Base-by-base conservation (phyloP, 2,888 invertebrate species). In the Conomelus anceps region DNA sequence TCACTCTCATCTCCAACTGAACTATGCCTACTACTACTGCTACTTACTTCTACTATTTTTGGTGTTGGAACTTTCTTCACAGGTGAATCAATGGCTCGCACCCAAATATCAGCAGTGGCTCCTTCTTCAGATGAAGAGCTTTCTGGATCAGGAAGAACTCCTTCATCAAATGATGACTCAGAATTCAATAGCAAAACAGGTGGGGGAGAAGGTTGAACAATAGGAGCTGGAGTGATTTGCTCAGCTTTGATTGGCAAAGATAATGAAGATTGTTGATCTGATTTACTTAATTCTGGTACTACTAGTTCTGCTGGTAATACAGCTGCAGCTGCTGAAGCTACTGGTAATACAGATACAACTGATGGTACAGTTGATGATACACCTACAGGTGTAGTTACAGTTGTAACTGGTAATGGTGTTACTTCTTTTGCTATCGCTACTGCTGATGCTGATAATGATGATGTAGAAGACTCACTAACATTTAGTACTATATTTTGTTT, bases 101-200 rank as follows among this genome's bases (percentile, higher is more conserved):
- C 92, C 92, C 92, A 92, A 63, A 92, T 92, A 85, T 92, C 92
- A 6, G 92, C 92, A 3, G 92, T 91, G 13, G 91, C 92, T 22
- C 92, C 92, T 87, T 91, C 91, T 13, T 92, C 92, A 23, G 91
- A 91, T 3, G 91, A 91, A n/a, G 91, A 90, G n/a, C 90, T 90
- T 29, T 89, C 89, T 22, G 89, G 88, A 88, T 89, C 89, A 22
- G 87, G 88, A 22, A 85, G 88, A n/a, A 63, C n/a, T 63, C 63
- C 63, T 7, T 63, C 63, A 63, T 63, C 63, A 63, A 63, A 63
- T n/a, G 63, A n/a, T 20, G 63, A 63, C 63, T 63, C 63, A 7
- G 63, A 63, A 63, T 63, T 63, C 13, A 63, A 63, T 63, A 63
- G 7, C 13, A 63, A n/a, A 63, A 63, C 63, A 63, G 63, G 63